These are phyloP conservation scores for Tetramorium simillimum DNA, from an alignment of 1,140 invertebrate genomes.

Conservation along the genomic window DNA sequence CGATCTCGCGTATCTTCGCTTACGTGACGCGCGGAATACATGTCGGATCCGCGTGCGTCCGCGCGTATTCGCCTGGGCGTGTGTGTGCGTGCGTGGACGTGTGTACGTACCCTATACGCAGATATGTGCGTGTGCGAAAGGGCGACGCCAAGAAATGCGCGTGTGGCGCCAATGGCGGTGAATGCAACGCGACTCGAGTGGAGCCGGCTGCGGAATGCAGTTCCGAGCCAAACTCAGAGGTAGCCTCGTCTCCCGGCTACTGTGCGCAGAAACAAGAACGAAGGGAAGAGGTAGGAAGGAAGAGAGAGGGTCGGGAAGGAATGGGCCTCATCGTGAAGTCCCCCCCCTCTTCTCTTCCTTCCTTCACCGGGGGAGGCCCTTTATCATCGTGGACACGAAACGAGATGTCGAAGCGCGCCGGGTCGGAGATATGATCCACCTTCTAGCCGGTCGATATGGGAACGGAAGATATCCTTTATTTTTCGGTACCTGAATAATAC, in stretches of 20 bases:
- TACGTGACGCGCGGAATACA: background rate
- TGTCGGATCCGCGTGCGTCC: background rate
- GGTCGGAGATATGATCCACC: constrained; percentile 28
- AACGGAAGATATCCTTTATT: constrained; percentile 6
- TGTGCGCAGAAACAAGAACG: constrained; percentile 56
- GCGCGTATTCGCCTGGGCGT: background rate
- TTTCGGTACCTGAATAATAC: background rate
- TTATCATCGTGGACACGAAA: constrained; percentile 64
- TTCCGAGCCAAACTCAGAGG: constrained; percentile 68
- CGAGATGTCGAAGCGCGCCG: constrained; percentile 60
- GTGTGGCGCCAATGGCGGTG: constrained; percentile 69
- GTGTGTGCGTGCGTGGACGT: background rate
- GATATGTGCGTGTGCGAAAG: constrained; percentile 29
- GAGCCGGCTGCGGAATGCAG: constrained; percentile 69
- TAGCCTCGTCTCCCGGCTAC: constrained; percentile 53
- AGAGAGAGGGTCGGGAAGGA: background rate
- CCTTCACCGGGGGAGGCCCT: constrained; percentile 4
- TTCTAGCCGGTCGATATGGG: background rate
- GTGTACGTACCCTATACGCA: background rate
- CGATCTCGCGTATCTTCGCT: background rate
- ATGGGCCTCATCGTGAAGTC: background rate
- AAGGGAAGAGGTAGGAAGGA: background rate
- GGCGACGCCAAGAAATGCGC: constrained; percentile 64
- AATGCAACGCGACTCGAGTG: constrained; percentile 46
- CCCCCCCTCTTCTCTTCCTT: too few relatives aligned